Percentiles rank a stretch among this genome's conserved stretches.
These are phyloP conservation scores for Parazoanthus swiftii DNA, from an alignment of 92 coral and sea anemone species.

Conservation along the genomic window DNA sequence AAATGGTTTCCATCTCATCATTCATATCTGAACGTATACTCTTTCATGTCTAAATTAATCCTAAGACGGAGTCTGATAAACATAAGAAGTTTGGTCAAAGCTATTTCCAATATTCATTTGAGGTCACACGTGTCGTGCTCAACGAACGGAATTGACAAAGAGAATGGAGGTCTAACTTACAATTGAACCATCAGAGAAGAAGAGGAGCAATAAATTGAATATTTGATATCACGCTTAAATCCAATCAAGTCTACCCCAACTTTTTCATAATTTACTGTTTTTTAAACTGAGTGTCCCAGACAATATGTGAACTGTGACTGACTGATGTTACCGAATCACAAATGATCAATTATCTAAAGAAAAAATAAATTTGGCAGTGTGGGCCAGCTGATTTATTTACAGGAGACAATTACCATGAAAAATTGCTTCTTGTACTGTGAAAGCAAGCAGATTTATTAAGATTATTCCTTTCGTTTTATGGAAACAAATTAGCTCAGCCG, in stretches of 20 bases:
- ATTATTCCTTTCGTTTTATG: slow-evolving; percentile 10
- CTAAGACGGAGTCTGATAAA: background rate
- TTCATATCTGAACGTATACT: slow-evolving; percentile 5
- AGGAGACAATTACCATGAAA: slow-evolving; percentile 20
- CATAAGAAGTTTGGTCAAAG: background rate
- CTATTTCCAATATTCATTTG: slow-evolving; percentile 14
- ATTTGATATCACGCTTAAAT: slow-evolving; percentile 12
- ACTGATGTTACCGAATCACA: background rate
- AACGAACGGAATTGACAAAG: slow-evolving; percentile 6
- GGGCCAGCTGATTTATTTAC: slow-evolving; percentile 29
- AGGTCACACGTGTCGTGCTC: slow-evolving; percentile 31
- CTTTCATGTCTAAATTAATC: slow-evolving; percentile 13
- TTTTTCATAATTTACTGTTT: slow-evolving; percentile 20
- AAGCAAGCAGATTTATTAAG: slow-evolving; percentile 13
- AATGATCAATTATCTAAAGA: slow-evolving; percentile 18
- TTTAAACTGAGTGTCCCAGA: background rate
- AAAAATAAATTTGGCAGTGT: slow-evolving; percentile 3
- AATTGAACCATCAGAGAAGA: slow-evolving; percentile 4
- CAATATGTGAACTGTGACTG: background rate
- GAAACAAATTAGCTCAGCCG: slow-evolving; percentile 17
- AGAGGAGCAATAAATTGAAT: slow-evolving; percentile 10
- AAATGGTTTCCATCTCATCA: slow-evolving; percentile 14
- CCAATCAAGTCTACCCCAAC: slow-evolving; percentile 15
- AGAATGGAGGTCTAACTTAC: background rate
- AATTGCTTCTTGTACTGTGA: slow-evolving; percentile 27